phyloP scores from a whole-genome alignment of 2,113 vertebrate species.

The Solea senegalensis region DNA sequence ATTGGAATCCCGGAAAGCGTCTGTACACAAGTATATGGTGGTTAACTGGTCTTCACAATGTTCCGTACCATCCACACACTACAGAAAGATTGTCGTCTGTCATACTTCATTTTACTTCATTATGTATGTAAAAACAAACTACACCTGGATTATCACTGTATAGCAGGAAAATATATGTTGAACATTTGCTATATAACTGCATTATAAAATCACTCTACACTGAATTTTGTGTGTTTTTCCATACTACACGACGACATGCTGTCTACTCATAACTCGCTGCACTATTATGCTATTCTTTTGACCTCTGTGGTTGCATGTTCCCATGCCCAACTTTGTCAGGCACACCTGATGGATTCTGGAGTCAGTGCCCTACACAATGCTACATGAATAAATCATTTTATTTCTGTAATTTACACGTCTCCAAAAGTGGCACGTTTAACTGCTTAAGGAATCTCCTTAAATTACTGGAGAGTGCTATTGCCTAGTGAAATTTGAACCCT shows the following conservation, averaged over 20 bases:
- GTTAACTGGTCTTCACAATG: not conserved
- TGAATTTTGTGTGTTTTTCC: not conserved
- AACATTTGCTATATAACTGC: not conserved
- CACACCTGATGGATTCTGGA: not conserved
- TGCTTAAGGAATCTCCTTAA: not conserved
- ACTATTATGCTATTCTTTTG: not conserved
- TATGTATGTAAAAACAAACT: too few species aligned
- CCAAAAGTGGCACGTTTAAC: not conserved
- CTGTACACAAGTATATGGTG: not conserved
- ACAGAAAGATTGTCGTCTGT: too few species aligned
- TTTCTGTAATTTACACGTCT: conserved; percentile 10
- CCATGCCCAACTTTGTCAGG: not conserved
- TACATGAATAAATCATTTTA: conserved; percentile 26
- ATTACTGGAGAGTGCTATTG: conserved; percentile 3
- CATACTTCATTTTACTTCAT: too few species aligned
- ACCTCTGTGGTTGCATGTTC: not conserved
- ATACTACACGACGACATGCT: not conserved
- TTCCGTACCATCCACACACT: too few species aligned
- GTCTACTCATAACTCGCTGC: not conserved
- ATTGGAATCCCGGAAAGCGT: conserved; percentile 34
- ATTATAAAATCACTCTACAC: not conserved
- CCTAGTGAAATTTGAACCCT: conserved; percentile 16
- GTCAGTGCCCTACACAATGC: not conserved
- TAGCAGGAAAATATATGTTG: too few species aligned
- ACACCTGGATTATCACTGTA: too few species aligned